Percentiles rank a stretch among this genome's conserved stretches.
Conservation (phyloP, 2,113 vertebrate genomes). For the Ochotona princeps region DNA sequence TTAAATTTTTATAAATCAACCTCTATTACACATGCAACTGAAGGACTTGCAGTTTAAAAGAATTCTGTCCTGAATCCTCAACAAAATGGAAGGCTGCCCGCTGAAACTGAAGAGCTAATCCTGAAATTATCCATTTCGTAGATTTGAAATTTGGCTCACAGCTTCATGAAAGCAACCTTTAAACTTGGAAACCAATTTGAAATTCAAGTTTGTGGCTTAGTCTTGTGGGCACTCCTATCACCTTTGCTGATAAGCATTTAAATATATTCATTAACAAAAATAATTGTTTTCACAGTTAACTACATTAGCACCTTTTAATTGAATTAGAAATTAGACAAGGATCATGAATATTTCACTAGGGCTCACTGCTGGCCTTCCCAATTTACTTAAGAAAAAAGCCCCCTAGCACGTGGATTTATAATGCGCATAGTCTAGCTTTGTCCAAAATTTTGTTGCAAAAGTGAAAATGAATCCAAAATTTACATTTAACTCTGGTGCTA, state of each 20-base stretch:
- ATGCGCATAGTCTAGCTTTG: not conserved
- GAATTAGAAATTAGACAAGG: constrained; percentile 81
- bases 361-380: constrained; percentile 59
- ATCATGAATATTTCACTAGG: constrained; percentile 81
- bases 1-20: constrained; percentile 76
- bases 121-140: constrained; percentile 65
- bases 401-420: not conserved
- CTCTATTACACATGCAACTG: constrained; percentile 63
- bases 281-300: constrained; percentile 82
- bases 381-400: constrained; percentile 44
- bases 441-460: constrained; percentile 30
- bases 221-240: constrained; percentile 72
- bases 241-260: constrained; percentile 81
- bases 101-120: constrained; percentile 66
- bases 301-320: constrained; percentile 82
- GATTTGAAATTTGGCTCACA: constrained; percentile 62
- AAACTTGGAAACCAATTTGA: constrained; percentile 72
- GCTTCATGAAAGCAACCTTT: constrained; percentile 74
- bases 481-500: constrained; percentile 19
- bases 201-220: constrained; percentile 74
- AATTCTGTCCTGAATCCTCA: constrained; percentile 58
- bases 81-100: constrained; percentile 55
- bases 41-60: constrained; percentile 68
- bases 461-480: constrained; percentile 56
- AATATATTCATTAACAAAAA: constrained; percentile 84